Conservation (phyloP, 2,797 vertebrate genomes). For the Mycteria americana region DNA sequence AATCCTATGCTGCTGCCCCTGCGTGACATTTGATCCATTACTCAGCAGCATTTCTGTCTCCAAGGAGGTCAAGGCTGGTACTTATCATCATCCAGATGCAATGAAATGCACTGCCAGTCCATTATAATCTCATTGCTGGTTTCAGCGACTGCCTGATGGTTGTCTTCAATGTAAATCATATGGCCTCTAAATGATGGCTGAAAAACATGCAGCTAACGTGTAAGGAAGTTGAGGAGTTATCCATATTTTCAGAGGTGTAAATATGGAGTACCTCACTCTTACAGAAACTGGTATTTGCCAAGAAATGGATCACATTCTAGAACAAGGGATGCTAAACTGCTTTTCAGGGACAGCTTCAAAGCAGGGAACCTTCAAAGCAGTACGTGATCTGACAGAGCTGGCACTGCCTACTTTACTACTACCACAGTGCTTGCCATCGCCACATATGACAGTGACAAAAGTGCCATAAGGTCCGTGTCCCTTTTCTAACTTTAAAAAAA, state of each 20-base stretch:
- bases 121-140: neutral
- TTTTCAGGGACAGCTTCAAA: neutral
- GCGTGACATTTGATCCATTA: neutral
- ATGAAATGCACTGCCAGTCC: neutral
- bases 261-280: neutral
- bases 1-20: neutral
- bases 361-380: neutral
- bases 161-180: neutral
- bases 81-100: neutral
- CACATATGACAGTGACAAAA: neutral
- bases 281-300: neutral
- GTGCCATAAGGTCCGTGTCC: neutral
- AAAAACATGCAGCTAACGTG: neutral
- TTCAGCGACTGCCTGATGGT: neutral
- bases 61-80: neutral
- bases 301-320: fast-evolving
- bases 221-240: neutral
- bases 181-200: neutral
- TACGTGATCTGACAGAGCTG: neutral
- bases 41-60: neutral
- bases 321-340: neutral
- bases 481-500: neutral
- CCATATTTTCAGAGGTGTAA: neutral
- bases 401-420: neutral
- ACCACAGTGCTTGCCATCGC: neutral